Base-by-base conservation (phyloP, 2,888 invertebrate species). In the Dynastes tityus region DNA sequence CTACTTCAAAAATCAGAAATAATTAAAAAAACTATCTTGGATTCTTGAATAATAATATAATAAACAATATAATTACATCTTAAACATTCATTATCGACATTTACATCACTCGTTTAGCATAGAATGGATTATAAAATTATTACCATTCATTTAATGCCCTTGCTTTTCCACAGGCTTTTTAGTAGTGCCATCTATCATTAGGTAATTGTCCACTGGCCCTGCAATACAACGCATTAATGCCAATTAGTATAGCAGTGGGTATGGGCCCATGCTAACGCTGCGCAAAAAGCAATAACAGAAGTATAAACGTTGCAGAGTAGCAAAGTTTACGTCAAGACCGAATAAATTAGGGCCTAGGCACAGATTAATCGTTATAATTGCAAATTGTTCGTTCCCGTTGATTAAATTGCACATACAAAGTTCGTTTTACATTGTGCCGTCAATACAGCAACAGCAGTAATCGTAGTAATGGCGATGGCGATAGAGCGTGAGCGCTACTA, bases 341-440 rank as follows among this genome's bases (percentile, higher is more conserved):
- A 67, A 67, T 67, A 67, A 67, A 67, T 67, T 67, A 67, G 67
- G 22, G 27, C 22, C 16, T 67, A 49, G 45, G 45, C 67, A 11
- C 67, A 49, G 45, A 67, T 67, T 67, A 67, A 67, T 67, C 67
- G 67, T 45, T 45, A 67, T 67, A 67, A 67, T 67, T 67, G 67
- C 67, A 49, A 49, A 67, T 67, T 67, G 67, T 67, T 67, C 67
- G 49, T 67, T 45, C 45, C 22, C 45, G 27, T 4, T 45, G 65
- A 45, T 67, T 49, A 45, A 67, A 67, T 67, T 49, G 67, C 67
- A 16, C 67, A 37, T 37, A 67, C 45, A 67, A 67, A 22, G 22
- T 67, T 49, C 67, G 45, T 67, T 67, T 27, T 49, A 45, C 32
- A 29, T 63, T 63, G 11, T n/a, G 32, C 63, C 63, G 63, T 63